Percentiles rank a stretch among this genome's conserved stretches.
phyloP scores from a whole-genome alignment of 2,888 invertebrate genomes.

The Platerodrilus igneus region DNA sequence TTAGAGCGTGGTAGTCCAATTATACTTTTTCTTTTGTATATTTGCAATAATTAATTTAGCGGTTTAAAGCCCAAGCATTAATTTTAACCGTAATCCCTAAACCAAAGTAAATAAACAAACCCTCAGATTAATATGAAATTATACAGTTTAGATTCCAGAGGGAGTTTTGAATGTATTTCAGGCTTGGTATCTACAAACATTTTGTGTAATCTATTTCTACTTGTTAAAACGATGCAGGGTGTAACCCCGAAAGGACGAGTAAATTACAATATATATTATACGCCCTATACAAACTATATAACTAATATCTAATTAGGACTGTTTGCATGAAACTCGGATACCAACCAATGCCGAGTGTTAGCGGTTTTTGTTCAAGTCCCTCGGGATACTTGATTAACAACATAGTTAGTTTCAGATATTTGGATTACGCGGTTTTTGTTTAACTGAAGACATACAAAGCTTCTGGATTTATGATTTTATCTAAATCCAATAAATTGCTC shows the following conservation, averaged over 20 bases:
- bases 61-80: too few species aligned
- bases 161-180: too few species aligned
- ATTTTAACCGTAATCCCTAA: too few species aligned
- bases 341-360: constrained; percentile 26
- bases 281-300: constrained; percentile 25
- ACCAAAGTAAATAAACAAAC: too few species aligned
- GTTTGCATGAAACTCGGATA: constrained; percentile 29
- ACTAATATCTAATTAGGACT: constrained; percentile 32
- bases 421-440: constrained; percentile 41
- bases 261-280: constrained; percentile 22
- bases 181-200: too few species aligned
- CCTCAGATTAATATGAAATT: too few species aligned
- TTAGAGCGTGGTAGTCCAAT: too few species aligned
- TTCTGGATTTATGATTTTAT: too few species aligned
- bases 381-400: constrained; percentile 41
- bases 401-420: constrained; percentile 37
- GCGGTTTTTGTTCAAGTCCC: constrained; percentile 29
- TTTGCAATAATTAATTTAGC: too few species aligned
- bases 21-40: too few species aligned
- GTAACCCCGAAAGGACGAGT: constrained; percentile 21
- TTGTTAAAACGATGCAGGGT: constrained; percentile 19
- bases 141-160: too few species aligned
- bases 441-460: constrained; percentile 40
- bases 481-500: too few species aligned
- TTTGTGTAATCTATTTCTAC: constrained; percentile 24